Percentiles rank a stretch among this genome's conserved stretches.
Conservation (phyloP, 2,797 vertebrate species). For the Lindbergichthys nudifrons region DNA sequence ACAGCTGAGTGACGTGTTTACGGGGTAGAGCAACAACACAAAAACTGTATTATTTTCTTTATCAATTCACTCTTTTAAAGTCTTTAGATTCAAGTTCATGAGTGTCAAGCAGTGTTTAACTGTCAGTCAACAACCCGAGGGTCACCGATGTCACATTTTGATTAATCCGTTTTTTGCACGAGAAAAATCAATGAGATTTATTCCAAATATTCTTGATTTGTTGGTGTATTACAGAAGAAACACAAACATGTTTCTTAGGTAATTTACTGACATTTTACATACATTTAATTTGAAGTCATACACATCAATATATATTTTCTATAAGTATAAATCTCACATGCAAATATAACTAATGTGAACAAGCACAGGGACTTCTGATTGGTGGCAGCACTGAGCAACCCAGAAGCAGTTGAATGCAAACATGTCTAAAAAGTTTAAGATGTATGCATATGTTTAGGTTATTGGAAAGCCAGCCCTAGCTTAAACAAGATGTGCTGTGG, state of each 20-base stretch:
- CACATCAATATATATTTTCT: no score
- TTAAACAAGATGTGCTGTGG: conserved; percentile 18
- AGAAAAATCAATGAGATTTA: not conserved
- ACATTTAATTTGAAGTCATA: not conserved
- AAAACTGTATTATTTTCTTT: conserved; percentile 4
- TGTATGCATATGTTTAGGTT: conserved; percentile 21
- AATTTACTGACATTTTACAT: not conserved
- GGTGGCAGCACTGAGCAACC: not conserved
- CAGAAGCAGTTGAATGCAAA: not conserved
- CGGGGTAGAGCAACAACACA: not conserved
- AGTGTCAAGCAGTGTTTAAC: conserved; percentile 2
- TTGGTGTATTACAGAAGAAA: no score
- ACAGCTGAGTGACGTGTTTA: conserved; percentile 63
- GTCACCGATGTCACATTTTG: not conserved
- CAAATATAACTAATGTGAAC: not conserved
- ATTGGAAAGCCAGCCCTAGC: not conserved
- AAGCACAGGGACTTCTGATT: not conserved
- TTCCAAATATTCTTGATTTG: not conserved
- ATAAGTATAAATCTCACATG: not conserved
- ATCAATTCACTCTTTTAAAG: conserved; percentile 12
- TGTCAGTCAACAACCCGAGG: conserved; percentile 4
- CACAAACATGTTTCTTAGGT: not conserved
- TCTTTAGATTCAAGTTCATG: conserved; percentile 37
- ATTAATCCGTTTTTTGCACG: not conserved
- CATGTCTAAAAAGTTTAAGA: conserved; percentile 4